Evolutionary conservation across 2,888 invertebrate genomes (phyloP), one percentile per base, ranked within the genome.

Genomic region (Cephus runcator): DNA sequence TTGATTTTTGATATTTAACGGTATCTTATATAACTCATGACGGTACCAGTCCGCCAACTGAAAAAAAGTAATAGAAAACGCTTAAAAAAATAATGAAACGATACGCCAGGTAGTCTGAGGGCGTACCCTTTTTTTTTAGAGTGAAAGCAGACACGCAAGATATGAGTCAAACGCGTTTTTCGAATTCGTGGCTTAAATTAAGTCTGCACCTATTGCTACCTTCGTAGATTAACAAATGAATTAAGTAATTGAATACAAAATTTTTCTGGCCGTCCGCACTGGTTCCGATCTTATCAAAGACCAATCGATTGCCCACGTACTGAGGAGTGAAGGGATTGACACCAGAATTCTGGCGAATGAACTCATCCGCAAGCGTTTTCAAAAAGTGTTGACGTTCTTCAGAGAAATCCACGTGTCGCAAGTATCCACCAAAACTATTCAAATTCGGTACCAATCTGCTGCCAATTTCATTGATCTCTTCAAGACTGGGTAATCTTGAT

Each of bases 171-270:
- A 73, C 12, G 76, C 78, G 34, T 77, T 78, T 73, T 30, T 83
- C 81, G 71, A 83, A 84, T 31, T 84, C 78, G 4, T 69, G 40
- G 3, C 82, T 78, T 35, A 86, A 76, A 77, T 84, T 83, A 15
- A 78, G 76, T 30, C 75, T 83, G 69, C 81, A 81, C 23, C 79
- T 82, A 36, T 77, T 84, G 12, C 73, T 82, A 31, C 80, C 79
- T 71, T 93, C 93, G 85, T 95, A 95, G 79, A 93, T 92, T 82
- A 95, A 92, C 79, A 92, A 91, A 92, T 94, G 94, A 85, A 95
- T 93, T 11, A 81, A 79, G 81, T 88, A 87, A 75, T 87, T 85
- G 35, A 87, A 88, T 12, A 85, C 76, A 73, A 88, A 87, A 30
- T 77, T 73, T 11, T 75, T 84, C 56, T 78, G 73, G n/a, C 36